Percentiles rank a stretch among this genome's conserved stretches.
These are phyloP conservation scores for Netelia fuscicornis DNA, from an alignment of 2,888 invertebrate species.

Conservation along the genomic window DNA sequence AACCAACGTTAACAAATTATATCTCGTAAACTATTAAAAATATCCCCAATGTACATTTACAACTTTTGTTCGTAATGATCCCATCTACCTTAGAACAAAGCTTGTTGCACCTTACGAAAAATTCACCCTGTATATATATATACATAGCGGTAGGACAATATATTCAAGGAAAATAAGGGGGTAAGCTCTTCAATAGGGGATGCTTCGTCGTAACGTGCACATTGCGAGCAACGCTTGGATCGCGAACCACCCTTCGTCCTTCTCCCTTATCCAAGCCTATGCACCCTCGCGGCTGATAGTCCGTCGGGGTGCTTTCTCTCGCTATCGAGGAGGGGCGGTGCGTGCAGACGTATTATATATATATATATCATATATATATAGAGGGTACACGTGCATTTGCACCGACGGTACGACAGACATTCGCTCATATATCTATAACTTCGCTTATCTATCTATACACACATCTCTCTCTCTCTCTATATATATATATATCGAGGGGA, in stretches of 20 bases:
- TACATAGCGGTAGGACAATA: background rate
- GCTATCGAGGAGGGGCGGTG: conserved; percentile 38
- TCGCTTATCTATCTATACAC: background rate
- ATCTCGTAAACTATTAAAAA: no score
- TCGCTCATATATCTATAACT: background rate
- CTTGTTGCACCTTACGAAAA: no score
- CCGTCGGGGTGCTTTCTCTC: conserved; percentile 31
- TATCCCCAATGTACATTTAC: no score
- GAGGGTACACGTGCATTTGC: conserved; percentile 1
- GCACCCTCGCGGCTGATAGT: background rate
- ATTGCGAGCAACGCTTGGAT: conserved; percentile 41
- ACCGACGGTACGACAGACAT: conserved; percentile 15
- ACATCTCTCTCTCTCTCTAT: background rate
- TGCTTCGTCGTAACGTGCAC: conserved; percentile 9
- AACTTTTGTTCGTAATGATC: no score
- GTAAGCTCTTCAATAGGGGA: conserved; percentile 16
- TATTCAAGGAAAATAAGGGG: background rate
- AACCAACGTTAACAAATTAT: no score
- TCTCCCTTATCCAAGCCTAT: conserved; percentile 1
- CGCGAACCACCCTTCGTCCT: conserved; percentile 58
- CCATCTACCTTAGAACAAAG: no score
- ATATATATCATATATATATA: conserved; percentile 6
- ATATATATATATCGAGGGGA: background rate
- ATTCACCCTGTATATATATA: background rate
- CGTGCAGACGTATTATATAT: conserved; percentile 43